Percentiles rank a stretch among this genome's conserved stretches.
These are phyloP conservation scores for Amblyraja radiata DNA, from an alignment of 2,797 vertebrate genomes.

Conservation along the genomic window DNA sequence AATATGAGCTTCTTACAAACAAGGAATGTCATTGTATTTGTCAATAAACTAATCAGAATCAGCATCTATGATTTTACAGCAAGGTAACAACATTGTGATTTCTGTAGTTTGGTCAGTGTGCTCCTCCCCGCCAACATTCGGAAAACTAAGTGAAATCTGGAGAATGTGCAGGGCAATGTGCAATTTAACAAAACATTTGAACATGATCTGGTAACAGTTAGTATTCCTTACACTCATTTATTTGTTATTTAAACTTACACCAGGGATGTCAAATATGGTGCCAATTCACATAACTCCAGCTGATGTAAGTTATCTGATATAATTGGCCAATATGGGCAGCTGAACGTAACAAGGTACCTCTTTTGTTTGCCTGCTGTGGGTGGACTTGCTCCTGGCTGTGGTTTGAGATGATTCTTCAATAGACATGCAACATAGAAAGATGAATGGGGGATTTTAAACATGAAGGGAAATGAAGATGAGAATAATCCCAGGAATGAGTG, in stretches of 20 bases:
- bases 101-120: not conserved
- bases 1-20: too few relatives aligned
- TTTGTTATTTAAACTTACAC: constrained; percentile 11
- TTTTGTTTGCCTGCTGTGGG: not conserved
- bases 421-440: not conserved
- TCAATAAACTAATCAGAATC: too few relatives aligned
- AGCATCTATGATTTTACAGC: too few relatives aligned
- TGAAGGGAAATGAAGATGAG: not conserved
- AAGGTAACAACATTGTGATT: not conserved
- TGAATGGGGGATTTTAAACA: not conserved
- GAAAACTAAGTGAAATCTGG: not conserved
- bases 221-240: constrained; percentile 16
- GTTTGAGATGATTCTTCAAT: not conserved
- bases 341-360: constrained; percentile 1
- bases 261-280: not conserved
- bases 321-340: constrained; percentile 13
- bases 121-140: not conserved
- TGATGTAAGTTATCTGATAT: not conserved
- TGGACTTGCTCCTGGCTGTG: not conserved
- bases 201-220: constrained; percentile 14
- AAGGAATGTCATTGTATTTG: too few relatives aligned
- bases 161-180: not conserved
- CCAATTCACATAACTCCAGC: not conserved
- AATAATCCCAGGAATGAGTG: too few relatives aligned
- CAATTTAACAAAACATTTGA: constrained; percentile 14